Conservation (phyloP, 2,113 vertebrate species). For the Shinisaurus crocodilurus region DNA sequence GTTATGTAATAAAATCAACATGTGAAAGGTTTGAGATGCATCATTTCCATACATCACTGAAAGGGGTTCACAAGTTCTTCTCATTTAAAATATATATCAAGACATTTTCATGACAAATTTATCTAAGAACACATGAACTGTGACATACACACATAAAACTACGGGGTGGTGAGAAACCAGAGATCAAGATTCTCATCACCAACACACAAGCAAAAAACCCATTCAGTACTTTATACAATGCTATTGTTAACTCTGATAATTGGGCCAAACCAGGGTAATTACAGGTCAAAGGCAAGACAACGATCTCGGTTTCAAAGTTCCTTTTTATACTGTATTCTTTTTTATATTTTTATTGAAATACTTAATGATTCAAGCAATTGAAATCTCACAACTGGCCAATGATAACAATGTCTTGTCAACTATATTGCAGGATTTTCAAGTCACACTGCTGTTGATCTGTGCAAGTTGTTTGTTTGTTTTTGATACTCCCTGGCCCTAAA, state of each 20-base stretch:
- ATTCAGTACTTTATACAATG: background rate
- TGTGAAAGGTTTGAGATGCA: background rate
- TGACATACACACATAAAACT: background rate
- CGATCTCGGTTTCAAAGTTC: background rate
- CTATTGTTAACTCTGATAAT: background rate
- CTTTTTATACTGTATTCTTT: background rate
- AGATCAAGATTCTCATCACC: background rate
- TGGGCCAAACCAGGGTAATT: background rate
- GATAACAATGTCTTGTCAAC: background rate
- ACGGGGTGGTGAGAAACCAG: background rate
- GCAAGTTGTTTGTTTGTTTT: background rate
- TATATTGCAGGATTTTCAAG: background rate
- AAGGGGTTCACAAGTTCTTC: background rate
- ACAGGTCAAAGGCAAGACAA: background rate
- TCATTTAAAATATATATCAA: background rate
- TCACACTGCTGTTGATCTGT: background rate
- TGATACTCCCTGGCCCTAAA: background rate
- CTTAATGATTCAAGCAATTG: background rate
- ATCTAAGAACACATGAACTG: background rate
- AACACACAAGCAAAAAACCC: background rate
- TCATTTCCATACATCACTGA: background rate
- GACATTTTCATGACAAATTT: background rate
- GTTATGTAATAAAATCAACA: constrained; percentile 6
- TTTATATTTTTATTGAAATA: background rate
- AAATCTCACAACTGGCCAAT: background rate